These are phyloP conservation scores for Origma solitaria DNA, from an alignment of 2,113 vertebrate species.

Conservation along the genomic window DNA sequence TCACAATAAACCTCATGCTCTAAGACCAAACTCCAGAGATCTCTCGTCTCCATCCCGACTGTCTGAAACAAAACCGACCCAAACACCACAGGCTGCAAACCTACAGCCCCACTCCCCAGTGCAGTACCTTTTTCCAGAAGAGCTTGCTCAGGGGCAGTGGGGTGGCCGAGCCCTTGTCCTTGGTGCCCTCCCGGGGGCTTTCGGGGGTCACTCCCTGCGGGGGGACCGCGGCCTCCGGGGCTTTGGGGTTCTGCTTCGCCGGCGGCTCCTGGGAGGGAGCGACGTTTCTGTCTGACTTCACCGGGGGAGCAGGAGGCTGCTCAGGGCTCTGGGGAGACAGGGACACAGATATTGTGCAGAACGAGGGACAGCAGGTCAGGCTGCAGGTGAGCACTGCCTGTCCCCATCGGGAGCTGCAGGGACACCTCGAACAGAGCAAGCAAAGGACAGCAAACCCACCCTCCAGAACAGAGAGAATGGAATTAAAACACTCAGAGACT, in stretches of 20 bases:
- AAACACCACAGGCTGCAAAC: too few species aligned
- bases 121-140: conserved; percentile 78
- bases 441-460: background rate
- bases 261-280: conserved; percentile 23
- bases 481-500: background rate
- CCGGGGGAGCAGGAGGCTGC: conserved; percentile 21
- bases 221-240: background rate
- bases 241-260: conserved; percentile 37
- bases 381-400: too few species aligned
- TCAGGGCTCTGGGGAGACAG: conserved; percentile 33
- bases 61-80: too few species aligned
- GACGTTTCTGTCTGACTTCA: conserved; percentile 51
- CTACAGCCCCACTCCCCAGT: background rate
- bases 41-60: too few species aligned
- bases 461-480: background rate
- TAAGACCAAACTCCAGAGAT: too few species aligned
- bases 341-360: fast-evolving
- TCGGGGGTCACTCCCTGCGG: background rate
- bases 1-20: too few species aligned
- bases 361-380: background rate
- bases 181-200: conserved; percentile 28
- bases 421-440: background rate
- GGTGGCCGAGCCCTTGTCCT: conserved; percentile 58
- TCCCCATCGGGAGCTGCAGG: too few species aligned
- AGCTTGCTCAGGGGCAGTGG: conserved; percentile 69